Percentiles rank a stretch among this genome's conserved stretches.
These are phyloP conservation scores for Gymnobelideus leadbeateri DNA, from an alignment of 2,113 vertebrate species.

Conservation along the genomic window DNA sequence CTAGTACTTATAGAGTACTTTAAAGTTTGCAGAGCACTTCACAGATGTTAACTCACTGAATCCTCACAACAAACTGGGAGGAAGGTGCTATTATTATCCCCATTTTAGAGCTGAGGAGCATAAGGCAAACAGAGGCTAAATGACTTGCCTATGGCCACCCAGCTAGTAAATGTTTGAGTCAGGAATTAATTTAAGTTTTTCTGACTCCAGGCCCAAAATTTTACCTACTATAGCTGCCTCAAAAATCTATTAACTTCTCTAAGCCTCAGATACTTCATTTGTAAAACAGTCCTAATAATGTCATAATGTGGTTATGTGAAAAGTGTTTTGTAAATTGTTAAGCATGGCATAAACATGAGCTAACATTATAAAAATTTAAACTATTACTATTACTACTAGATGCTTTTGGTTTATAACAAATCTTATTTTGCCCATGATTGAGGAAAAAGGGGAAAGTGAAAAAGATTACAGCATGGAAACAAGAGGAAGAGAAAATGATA, in stretches of 20 bases:
- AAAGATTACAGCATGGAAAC: constrained; percentile 24
- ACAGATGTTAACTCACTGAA: not conserved
- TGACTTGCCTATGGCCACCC: not conserved
- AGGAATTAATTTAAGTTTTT: not conserved
- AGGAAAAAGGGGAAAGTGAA: not conserved
- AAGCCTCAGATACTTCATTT: not conserved
- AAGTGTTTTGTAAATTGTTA: not conserved
- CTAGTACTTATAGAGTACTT: not conserved
- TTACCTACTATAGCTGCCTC: not conserved
- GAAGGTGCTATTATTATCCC: not conserved
- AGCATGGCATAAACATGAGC: not conserved
- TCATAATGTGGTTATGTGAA: not conserved
- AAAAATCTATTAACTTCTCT: not conserved
- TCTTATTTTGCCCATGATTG: not conserved
- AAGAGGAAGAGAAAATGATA: constrained; percentile 30
- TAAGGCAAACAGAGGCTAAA: not conserved
- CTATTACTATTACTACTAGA: not conserved
- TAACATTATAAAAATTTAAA: not conserved
- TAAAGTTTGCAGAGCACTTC: not conserved
- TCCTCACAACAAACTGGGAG: not conserved
- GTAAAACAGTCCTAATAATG: not conserved
- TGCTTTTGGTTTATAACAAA: not conserved
- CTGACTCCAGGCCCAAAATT: not conserved
- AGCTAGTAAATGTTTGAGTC: not conserved
- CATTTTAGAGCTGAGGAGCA: not conserved